phyloP scores from a whole-genome alignment of 35 echinoderm and acorn worm species.

The Anneissia japonica region DNA sequence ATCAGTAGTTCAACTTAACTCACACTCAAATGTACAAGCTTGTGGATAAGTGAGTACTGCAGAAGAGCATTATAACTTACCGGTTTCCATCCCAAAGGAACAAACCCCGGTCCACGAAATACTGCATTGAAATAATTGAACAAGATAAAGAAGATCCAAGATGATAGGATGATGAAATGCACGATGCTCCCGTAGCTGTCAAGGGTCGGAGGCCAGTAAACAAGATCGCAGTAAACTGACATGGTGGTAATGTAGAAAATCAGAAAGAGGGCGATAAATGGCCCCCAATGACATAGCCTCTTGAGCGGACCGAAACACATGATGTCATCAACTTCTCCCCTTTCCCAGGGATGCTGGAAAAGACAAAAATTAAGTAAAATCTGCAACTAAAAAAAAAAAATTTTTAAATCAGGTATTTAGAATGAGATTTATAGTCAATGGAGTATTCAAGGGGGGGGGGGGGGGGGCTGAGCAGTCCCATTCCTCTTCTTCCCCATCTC shows the following conservation, averaged over 20 bases:
- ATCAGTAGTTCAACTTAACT: too few species aligned
- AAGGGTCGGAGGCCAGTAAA: constrained; percentile 57
- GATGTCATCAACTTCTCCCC: not conserved
- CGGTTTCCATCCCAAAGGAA: constrained; percentile 78
- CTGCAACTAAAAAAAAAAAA: too few species aligned
- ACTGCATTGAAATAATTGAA: constrained; percentile 91
- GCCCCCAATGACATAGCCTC: constrained; percentile 93
- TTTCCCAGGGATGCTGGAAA: too few species aligned
- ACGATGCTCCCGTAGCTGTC: constrained; percentile 42
- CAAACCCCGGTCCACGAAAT: constrained; percentile 85
- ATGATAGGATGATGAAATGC: constrained; percentile 52
- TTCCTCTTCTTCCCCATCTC: too few species aligned
- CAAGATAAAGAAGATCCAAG: constrained; percentile 67
- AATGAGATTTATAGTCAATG: too few species aligned
- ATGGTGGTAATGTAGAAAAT: constrained; percentile 61
- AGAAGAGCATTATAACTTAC: too few species aligned
- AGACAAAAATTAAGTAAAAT: too few species aligned
- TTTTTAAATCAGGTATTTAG: too few species aligned
- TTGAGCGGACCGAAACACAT: constrained; percentile 83
- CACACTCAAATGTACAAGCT: too few species aligned
- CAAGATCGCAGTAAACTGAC: constrained; percentile 61
- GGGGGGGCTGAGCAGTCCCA: too few species aligned
- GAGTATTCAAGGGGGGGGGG: too few species aligned
- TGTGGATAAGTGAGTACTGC: too few species aligned
- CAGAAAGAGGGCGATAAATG: constrained; percentile 68